Percentiles rank a stretch among this genome's conserved stretches.
These are phyloP conservation scores for Pocillopora grandis DNA, from an alignment of 92 coral and sea anemone species.

Conservation along the genomic window DNA sequence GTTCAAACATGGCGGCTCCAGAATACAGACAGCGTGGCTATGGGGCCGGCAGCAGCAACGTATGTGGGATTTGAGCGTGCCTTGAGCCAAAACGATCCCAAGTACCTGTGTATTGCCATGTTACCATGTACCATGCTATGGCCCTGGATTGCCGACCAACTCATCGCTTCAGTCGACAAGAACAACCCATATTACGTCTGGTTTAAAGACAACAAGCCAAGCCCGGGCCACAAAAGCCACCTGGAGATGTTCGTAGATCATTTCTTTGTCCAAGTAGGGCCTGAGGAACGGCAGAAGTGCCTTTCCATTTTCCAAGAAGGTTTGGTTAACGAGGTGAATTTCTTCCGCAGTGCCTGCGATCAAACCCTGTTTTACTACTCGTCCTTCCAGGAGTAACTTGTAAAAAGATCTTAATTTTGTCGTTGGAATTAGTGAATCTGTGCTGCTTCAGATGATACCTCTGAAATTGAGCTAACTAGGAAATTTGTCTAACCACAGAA, in stretches of 20 bases:
- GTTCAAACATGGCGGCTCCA: constrained; percentile 45
- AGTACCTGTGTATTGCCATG: too few species aligned
- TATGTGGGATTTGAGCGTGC: constrained; percentile 53
- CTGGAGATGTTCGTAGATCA: background rate
- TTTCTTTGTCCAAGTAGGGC: too few species aligned
- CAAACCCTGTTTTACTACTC: constrained; percentile 50
- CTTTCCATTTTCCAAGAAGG: too few species aligned
- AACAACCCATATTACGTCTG: constrained; percentile 51
- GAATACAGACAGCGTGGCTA: constrained; percentile 51
- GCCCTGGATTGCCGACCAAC: background rate
- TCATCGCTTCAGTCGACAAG: constrained; percentile 22
- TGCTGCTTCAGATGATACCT: background rate
- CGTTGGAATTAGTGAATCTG: background rate
- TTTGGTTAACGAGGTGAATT: too few species aligned
- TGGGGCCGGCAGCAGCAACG: constrained; percentile 65
- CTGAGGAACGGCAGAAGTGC: too few species aligned
- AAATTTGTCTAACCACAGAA: background rate
- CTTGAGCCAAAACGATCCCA: constrained; percentile 39
- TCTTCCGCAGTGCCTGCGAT: constrained; percentile 31
- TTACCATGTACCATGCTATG: too few species aligned
- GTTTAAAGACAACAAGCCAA: constrained; percentile 48
- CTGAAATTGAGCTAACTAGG: background rate
- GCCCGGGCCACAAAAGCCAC: constrained; percentile 6
- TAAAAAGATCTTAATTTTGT: background rate
- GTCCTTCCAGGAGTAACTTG: background rate